Conservation (phyloP, 92 coral and sea anemone genomes). For the Actinernus sp. region DNA sequence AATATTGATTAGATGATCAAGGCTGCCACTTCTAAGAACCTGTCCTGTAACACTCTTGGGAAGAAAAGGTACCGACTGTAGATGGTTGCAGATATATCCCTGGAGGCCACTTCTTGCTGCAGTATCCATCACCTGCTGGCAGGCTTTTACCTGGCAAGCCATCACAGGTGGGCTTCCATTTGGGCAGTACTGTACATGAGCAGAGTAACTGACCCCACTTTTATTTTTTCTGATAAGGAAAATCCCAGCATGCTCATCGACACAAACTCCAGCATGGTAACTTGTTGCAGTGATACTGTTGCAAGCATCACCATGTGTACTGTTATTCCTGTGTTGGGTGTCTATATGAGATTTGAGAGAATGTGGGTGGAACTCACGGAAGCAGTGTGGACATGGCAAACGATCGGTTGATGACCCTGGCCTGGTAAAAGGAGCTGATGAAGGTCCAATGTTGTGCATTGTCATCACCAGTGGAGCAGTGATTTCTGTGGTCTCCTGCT, state of each 20-base stretch:
- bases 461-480: constrained; percentile 1
- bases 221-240: constrained; percentile 21
- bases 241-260: constrained; percentile 27
- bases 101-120: constrained; percentile 46
- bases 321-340: constrained; percentile 16
- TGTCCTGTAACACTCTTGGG: constrained; percentile 5
- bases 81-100: constrained; percentile 17
- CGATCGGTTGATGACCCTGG: constrained; percentile 23
- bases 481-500: too few species aligned
- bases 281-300: constrained; percentile 15
- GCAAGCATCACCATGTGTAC: constrained; percentile 1
- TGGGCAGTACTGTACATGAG: constrained; percentile 49
- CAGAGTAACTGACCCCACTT: constrained; percentile 31
- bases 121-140: constrained; percentile 35
- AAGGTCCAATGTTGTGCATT: constrained; percentile 22
- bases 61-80: constrained; percentile 34
- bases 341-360: constrained; percentile 38
- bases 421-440: constrained; percentile 18
- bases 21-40: constrained; percentile 12
- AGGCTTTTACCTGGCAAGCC: constrained; percentile 27
- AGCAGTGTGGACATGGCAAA: constrained; percentile 19
- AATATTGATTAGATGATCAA: constrained; percentile 7
- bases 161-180: constrained; percentile 29
- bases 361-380: constrained; percentile 27
- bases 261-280: constrained; percentile 45